Evolutionary conservation across 2,888 invertebrate genomes (phyloP).

Genomic region (Dendrolimus pini): DNA sequence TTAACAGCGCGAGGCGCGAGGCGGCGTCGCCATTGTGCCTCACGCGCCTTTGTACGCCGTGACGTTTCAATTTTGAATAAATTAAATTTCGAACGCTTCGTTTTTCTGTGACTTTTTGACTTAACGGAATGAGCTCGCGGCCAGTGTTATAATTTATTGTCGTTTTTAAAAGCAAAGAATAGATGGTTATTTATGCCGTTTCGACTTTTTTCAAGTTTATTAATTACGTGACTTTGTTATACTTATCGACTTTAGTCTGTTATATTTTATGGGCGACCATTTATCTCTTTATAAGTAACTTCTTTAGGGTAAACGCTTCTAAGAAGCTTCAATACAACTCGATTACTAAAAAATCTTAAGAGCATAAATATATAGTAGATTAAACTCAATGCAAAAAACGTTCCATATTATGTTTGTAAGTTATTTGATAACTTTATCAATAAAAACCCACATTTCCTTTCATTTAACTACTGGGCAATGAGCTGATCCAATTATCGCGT

Average conservation of each 20-base stretch:
- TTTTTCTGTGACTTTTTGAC: conserved; percentile 60
- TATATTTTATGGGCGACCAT: not conserved
- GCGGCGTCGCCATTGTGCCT: conserved; percentile 56
- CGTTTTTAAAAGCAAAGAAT: conserved; percentile 50
- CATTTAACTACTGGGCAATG: conserved; percentile 66
- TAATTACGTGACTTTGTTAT: conserved; percentile 15
- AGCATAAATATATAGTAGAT: no score
- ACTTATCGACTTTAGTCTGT: conserved; percentile 6
- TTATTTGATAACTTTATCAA: conserved; percentile 1
- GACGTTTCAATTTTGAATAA: conserved; percentile 77
- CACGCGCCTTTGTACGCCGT: conserved; percentile 65
- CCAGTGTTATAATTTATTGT: conserved; percentile 68
- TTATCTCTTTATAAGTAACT: conserved; percentile 3
- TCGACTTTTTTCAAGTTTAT: conserved; percentile 21
- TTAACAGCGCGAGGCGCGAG: conserved; percentile 60
- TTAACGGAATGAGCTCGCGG: conserved; percentile 59
- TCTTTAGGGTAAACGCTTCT: not conserved
- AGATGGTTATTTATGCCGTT: conserved; percentile 44
- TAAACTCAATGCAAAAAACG: no score
- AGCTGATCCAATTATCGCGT: conserved; percentile 64
- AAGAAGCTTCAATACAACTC: no score
- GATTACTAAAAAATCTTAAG: no score
- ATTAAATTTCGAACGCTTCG: conserved; percentile 76
- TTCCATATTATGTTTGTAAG: not conserved
- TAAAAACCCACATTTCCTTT: conserved; percentile 46